Conservation (phyloP, 2,113 vertebrate species). For the Hydropotes inermis region DNA sequence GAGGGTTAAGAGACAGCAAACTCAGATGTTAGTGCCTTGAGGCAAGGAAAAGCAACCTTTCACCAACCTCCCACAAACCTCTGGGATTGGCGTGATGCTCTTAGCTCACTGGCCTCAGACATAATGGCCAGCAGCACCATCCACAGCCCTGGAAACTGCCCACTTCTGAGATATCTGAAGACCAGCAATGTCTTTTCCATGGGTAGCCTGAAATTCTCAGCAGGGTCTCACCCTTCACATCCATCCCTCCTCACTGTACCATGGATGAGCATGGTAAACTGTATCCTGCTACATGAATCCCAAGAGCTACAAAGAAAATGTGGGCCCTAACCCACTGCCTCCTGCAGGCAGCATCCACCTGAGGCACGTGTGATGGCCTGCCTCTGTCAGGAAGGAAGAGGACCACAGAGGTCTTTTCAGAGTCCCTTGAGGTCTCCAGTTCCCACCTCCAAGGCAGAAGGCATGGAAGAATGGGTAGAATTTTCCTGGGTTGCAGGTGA, state of each 20-base stretch:
- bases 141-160: no score
- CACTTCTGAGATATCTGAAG: rapidly evolving
- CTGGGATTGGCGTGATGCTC: rapidly evolving
- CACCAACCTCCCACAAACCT: rapidly evolving
- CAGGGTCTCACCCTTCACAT: neutral
- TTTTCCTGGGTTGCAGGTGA: neutral
- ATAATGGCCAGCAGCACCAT: rapidly evolving
- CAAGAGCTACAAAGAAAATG: neutral
- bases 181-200: rapidly evolving
- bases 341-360: rapidly evolving
- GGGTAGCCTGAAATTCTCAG: neutral
- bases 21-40: neutral
- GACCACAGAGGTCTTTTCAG: neutral
- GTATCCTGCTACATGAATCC: neutral
- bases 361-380: rapidly evolving
- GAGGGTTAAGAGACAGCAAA: rapidly evolving
- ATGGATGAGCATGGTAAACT: rapidly evolving
- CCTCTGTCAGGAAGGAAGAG: neutral
- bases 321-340: rapidly evolving
- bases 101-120: neutral
- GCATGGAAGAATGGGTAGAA: no score
- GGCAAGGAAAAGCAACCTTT: neutral
- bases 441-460: neutral
- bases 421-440: neutral
- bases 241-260: rapidly evolving